Evolutionary conservation across 2,113 vertebrate genomes (phyloP).

Genomic region (Oplegnathus fasciatus): DNA sequence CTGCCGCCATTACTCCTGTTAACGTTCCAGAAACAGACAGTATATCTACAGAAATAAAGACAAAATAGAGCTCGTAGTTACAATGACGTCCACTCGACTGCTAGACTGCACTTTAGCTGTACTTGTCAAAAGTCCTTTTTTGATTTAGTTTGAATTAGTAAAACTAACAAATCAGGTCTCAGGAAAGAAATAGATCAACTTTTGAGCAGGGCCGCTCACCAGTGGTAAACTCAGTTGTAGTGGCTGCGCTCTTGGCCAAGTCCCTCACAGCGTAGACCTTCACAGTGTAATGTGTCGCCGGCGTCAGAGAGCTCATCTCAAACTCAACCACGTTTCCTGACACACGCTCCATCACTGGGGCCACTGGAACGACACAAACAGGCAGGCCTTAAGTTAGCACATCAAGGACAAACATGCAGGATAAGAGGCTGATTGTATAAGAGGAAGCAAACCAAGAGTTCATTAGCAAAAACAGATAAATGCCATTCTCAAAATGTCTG

Average conservation of each 20-base stretch:
- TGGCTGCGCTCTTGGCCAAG: slow-evolving; percentile 87
- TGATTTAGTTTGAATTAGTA: not conserved
- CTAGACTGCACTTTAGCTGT: not conserved
- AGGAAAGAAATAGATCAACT: not conserved
- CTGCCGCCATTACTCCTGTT: not conserved
- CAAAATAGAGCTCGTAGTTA: not conserved
- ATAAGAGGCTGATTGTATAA: not conserved
- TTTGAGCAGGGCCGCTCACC: slow-evolving; percentile 79
- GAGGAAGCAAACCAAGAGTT: no score
- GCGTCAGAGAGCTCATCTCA: slow-evolving; percentile 88
- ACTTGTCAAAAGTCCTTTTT: not conserved
- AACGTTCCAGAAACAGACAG: not conserved
- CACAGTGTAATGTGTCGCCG: slow-evolving; percentile 91
- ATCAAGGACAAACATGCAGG: not conserved
- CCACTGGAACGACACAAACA: slow-evolving; percentile 78
- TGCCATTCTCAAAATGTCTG: no score
- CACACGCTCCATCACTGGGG: slow-evolving; percentile 89
- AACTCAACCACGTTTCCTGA: slow-evolving; percentile 95
- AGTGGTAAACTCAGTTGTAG: slow-evolving; percentile 91
- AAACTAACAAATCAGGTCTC: not conserved
- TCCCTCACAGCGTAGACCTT: slow-evolving; percentile 91
- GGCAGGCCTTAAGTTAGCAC: not conserved
- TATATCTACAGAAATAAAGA: not conserved
- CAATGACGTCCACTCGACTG: not conserved
- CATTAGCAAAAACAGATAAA: no score